These are phyloP conservation scores for Chalcosyrphus nemorum DNA, from an alignment of 2,888 invertebrate species.

Conservation along the genomic window DNA sequence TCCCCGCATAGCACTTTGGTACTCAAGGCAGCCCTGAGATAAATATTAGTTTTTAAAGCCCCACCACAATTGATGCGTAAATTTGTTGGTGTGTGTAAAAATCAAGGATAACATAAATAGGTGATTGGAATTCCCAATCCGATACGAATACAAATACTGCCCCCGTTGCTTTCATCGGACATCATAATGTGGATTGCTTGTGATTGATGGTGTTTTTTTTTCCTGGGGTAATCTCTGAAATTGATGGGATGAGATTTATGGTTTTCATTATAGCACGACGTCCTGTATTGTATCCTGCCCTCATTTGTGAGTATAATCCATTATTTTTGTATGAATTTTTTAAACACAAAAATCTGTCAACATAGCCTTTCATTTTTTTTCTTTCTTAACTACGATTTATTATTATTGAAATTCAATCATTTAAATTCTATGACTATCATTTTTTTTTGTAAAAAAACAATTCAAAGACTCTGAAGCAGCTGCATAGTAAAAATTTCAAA, in stretches of 20 bases:
- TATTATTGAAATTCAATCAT: not conserved
- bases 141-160: not conserved
- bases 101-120: not conserved
- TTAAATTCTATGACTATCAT: constrained; percentile 21
- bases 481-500: not conserved
- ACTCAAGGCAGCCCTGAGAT: too few relatives aligned
- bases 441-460: not conserved
- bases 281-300: not conserved
- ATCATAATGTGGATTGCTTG: not conserved
- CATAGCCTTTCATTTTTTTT: not conserved
- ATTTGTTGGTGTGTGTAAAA: not conserved
- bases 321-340: not conserved
- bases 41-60: not conserved
- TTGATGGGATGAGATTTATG: not conserved
- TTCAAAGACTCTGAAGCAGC: not conserved
- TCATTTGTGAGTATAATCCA: not conserved
- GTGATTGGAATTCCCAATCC: not conserved
- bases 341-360: not conserved
- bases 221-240: not conserved
- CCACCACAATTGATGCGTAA: not conserved
- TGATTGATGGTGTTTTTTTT: constrained; percentile 7
- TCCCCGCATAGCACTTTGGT: too few relatives aligned
- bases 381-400: not conserved
- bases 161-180: not conserved
- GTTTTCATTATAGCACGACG: not conserved